Conservation (phyloP, 2,113 vertebrate genomes). For the Bombycilla garrulus region DNA sequence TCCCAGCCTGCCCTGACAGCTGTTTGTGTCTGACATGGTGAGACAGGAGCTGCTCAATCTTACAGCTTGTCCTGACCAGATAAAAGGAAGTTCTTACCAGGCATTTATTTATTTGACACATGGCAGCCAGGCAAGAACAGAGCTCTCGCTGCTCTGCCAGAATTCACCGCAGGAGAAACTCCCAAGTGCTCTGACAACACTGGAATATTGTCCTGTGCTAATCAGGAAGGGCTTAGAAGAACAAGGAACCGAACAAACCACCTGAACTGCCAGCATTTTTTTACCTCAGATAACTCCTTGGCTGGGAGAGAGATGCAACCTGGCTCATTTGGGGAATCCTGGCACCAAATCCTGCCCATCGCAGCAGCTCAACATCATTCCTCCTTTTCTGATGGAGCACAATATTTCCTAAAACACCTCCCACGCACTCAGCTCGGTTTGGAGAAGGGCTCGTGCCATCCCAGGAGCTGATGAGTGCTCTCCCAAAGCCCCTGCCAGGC, state of each 20-base stretch:
- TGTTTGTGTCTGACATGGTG: not conserved
- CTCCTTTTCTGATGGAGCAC: not conserved
- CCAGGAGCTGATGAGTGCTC: not conserved
- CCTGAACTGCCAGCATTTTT: not conserved
- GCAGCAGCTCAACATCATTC: not conserved
- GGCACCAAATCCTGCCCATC: not conserved
- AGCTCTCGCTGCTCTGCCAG: not conserved
- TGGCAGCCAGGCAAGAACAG: not conserved
- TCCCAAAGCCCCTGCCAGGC: not conserved
- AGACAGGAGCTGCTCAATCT: slow-evolving; percentile 6
- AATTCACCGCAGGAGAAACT: not conserved
- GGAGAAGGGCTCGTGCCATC: not conserved
- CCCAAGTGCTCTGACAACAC: not conserved
- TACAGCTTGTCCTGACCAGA: not conserved
- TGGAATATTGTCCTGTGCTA: not conserved
- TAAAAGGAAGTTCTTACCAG: not conserved
- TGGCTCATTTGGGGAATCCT: not conserved
- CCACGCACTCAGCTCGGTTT: not conserved
- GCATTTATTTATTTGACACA: not conserved
- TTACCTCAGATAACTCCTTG: not conserved
- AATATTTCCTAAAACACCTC: not conserved
- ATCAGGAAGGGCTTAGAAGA: not conserved
- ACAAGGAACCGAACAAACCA: not conserved
- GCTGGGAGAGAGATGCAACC: not conserved
- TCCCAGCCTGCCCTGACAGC: not conserved